Percentiles rank a stretch among this genome's conserved stretches.
These are phyloP conservation scores for Columba guinea DNA, from an alignment of 2,797 vertebrate species.

Conservation along the genomic window DNA sequence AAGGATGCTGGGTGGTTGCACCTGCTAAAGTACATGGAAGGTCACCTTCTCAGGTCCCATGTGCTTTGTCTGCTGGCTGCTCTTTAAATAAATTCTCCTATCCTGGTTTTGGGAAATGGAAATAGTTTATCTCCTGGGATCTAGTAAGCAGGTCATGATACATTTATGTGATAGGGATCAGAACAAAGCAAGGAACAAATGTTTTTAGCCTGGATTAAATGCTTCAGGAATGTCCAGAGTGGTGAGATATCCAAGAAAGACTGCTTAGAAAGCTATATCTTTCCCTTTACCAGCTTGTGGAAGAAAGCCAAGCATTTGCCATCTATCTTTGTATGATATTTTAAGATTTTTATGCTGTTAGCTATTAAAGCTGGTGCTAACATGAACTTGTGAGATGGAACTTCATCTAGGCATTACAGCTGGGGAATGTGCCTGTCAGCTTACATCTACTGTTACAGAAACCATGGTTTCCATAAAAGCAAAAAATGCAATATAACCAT, in stretches of 20 bases:
- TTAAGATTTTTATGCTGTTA: not conserved
- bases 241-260: not conserved
- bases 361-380: not conserved
- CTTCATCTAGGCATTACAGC: not conserved
- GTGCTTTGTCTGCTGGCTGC: not conserved
- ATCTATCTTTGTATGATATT: not conserved
- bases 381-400: not conserved
- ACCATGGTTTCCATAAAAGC: not conserved
- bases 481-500: not conserved
- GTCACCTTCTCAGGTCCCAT: not conserved
- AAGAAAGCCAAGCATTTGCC: not conserved
- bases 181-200: conserved; percentile 22
- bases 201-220: not conserved
- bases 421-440: not conserved
- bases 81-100: not conserved
- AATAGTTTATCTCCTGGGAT: not conserved
- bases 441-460: not conserved
- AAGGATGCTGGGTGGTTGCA: not conserved
- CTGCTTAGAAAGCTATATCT: not conserved
- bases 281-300: not conserved
- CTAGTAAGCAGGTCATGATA: not conserved
- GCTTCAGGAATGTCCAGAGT: not conserved
- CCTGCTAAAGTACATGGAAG: not conserved
- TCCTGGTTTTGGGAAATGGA: not conserved
- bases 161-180: not conserved